Base-by-base conservation (phyloP, 2,797 vertebrate species). In the Synaphobranchus kaupii region DNA sequence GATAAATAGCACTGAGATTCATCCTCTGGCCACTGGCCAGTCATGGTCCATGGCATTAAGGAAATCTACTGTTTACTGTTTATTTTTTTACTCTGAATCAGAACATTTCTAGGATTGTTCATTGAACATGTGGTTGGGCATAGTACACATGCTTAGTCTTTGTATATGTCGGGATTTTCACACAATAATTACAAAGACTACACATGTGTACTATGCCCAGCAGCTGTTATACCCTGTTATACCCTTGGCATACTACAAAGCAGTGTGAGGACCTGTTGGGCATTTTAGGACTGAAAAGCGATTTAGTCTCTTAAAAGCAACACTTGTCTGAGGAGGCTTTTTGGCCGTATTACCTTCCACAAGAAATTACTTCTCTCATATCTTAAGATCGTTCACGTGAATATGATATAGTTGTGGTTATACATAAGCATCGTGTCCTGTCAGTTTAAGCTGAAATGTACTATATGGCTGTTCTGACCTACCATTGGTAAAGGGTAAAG, bases 331-430 rank as follows among this genome's bases (percentile, higher is more conserved):
- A 81, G 78, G 10, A 25, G 78, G 20, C 8, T 10, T 78, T 39
- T 78, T 17, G 73, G 12, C 39, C 47, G 17, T 78, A 78, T 78
- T 44, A 78, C 73, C 73, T 78, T 39, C 73, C 73, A 78, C 34
- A 44, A 39, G 39, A 78, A 7, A 78, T 73, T 22, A 39, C 73
- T 47, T 44, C 39, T 22, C 13, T 78, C 34, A 47, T 78, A 22
- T 78, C 73, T 78, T 78, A 78, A n/a, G 78, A n/a, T 81, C 0
- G 25, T 12, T 48, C 47, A 12, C 17, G 47, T 48, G 78, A 50
- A 81, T 25, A 50, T 81, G 47, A 50, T 81, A 78, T 22, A 50
- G 44, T 20, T 1, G 9, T 81, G 7, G 47, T 47, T 4, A 81
- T 10, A n/a, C 47, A 48, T 81, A 50, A 22, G 47, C 22, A 50